Base-by-base conservation (phyloP, 92 coral and sea anemone species). In the Heliopora coerulea region DNA sequence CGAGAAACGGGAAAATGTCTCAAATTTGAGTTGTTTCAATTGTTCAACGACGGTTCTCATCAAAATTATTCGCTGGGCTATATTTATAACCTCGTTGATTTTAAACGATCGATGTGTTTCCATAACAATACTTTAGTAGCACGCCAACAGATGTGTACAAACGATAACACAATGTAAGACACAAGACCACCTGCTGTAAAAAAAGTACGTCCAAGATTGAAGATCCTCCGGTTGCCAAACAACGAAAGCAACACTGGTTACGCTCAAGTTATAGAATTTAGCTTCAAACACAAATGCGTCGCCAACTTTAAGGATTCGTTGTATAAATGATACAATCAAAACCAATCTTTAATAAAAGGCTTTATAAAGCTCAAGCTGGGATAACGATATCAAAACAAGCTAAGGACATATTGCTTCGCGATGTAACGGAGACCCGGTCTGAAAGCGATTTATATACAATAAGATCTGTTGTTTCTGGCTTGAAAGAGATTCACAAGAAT, bases 281-380 rank as follows among this genome's bases (percentile, higher is more conserved):
- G 42, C 42, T 37, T 37, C 42, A 4, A 37, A 4, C 42, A 37
- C 42, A 11, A 37, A 37, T 37, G 42, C 4, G 4, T 37, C 42
- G 42, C 11, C 6, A 11, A 11, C 11, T 4, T 4, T 11, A 37
- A 37, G 42, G 11, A 37, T 37, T 11, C 42, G n/a, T n/a, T n/a
- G n/a, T n/a, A n/a, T n/a, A 2, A 31, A 25, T 58, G 24, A 70
- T 70, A 63, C 77, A 70, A 34, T 65, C 88, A 5, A 91, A 91
- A 60, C 98, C 97, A 25, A 87, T 93, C 40, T 93, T 93, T 75
- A 90, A 93, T 87, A 93, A 93, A 72, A 84, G 98, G 12, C 80
- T 93, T 3, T 93, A 80, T 67, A 91, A 88, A 58, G 98, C 98
- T 2, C 96, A 93, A 72, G 98, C 97, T 15, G 96, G 96, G 49